phyloP scores from a whole-genome alignment of 1,140 invertebrate genomes.

The Hyles euphorbiae region DNA sequence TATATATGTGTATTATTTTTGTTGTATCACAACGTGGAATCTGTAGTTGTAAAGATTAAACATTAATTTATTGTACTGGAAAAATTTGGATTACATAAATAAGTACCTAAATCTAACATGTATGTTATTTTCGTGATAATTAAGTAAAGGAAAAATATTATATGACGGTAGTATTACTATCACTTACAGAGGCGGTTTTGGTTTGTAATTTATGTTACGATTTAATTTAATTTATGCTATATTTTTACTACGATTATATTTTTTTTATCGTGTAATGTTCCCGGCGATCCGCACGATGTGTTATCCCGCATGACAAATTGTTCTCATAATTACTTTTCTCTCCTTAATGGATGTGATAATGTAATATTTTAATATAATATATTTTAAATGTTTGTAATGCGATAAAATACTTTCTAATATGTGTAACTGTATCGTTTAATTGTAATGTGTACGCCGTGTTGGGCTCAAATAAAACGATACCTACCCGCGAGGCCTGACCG shows the following conservation, averaged over 20 bases:
- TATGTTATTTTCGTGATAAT: constrained; percentile 68
- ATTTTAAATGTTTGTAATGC: constrained; percentile 8
- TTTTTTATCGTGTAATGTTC: constrained; percentile 17
- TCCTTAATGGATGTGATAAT: constrained; percentile 46
- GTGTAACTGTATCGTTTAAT: constrained; percentile 3
- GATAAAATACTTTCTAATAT: constrained; percentile 5
- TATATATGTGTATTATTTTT: constrained; percentile 18
- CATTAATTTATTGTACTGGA: constrained; percentile 68
- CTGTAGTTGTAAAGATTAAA: constrained; percentile 64
- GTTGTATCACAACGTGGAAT: constrained; percentile 60
- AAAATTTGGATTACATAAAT: constrained; percentile 57
- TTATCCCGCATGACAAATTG: constrained; percentile 52
- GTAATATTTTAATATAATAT: constrained; percentile 33
- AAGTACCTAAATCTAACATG: constrained; percentile 38
- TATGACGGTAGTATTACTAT: constrained; percentile 52
- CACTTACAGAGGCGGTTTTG: constrained; percentile 51
- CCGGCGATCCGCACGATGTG: constrained; percentile 40
- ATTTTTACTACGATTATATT: constrained; percentile 27
- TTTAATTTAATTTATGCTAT: constrained; percentile 44
- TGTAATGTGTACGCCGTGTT: constrained; percentile 5
- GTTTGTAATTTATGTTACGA: constrained; percentile 42
- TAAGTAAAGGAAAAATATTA: constrained; percentile 57
- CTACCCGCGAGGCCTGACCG: constrained; percentile 7
- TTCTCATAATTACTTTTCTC: constrained; percentile 37
- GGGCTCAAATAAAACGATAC: constrained; percentile 12